Percentiles rank a stretch among this genome's conserved stretches.
Conservation (phyloP, 30 jellyfish, hydroid and myxozoan species). For the Cassiopea andromeda region DNA sequence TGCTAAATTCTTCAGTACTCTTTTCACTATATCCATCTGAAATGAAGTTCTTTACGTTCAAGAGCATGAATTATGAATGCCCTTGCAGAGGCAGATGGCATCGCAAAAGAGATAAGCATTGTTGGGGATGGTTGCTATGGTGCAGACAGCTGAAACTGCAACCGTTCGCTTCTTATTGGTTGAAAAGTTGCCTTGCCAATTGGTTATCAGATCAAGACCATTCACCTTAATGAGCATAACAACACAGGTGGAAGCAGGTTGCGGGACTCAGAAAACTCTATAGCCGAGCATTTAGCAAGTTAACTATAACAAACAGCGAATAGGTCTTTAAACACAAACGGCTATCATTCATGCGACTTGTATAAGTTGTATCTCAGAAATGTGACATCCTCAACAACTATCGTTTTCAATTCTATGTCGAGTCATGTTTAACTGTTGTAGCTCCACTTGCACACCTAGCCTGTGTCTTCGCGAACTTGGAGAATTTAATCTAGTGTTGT, state of each 20-base stretch:
- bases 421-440: too few species aligned
- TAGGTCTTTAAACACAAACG: background rate
- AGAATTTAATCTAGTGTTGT: too few species aligned
- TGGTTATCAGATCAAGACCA: conserved; percentile 59
- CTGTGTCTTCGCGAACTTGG: too few species aligned
- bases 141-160: conserved; percentile 56
- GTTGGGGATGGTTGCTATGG: conserved; percentile 80
- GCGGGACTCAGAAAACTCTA: conserved; percentile 56
- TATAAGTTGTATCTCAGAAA: background rate
- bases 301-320: conserved; percentile 14
- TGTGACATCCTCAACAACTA: background rate
- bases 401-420: background rate
- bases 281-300: conserved; percentile 31
- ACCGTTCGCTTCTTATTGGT: conserved; percentile 35
- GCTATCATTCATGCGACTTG: background rate
- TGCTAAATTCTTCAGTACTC: conserved; percentile 46
- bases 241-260: conserved; percentile 94
- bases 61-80: conserved; percentile 36
- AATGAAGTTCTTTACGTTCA: conserved; percentile 49
- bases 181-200: conserved; percentile 64
- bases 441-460: too few species aligned
- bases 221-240: conserved; percentile 66
- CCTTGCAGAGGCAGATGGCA: conserved; percentile 61
- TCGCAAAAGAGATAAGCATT: conserved; percentile 30
- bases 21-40: conserved; percentile 15